Evolutionary conservation across 1,140 invertebrate genomes (phyloP), one percentile per base, ranked within the genome.

Genomic region (Sitodiplosis mosellana): DNA sequence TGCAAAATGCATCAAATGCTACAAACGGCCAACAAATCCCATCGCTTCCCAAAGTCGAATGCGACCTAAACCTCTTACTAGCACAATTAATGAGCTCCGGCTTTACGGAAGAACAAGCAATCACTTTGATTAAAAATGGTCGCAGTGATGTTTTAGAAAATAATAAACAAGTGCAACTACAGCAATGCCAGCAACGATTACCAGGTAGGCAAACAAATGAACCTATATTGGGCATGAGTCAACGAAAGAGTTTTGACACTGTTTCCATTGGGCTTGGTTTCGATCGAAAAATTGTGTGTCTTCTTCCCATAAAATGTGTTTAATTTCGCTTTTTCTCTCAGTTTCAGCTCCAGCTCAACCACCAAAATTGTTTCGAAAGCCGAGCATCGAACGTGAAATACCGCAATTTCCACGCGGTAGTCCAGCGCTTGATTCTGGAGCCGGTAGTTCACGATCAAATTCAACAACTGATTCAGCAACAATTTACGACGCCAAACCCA

Each of bases 371-470:
- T 87, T 81, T 52, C 74, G 86, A 45, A 89, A 89, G 60, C 82
- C 86, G 14, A 88, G 84, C 63, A 73, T 90, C 49, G 87, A 93
- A 63, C 69, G 82, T 37, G 83, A 87, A 58, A 61, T 81, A 17
- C 52, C 60, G 6, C 79, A 83, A 46, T 63, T 59, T 49, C 41
- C 60, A 41, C 72, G 85, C 46, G 80, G 81, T 8, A 88, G 85
- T 64, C 87, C 87, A 1, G 86, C 83, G 1, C 68, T 89, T 38
- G 87, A 90, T 53, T 88, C 83, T 40, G 83, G 83, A 7, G 84
- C 83, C 14, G 85, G 82, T 15, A 89, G 85, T 59, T 87, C 86
- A 10, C 71, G 88, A 20, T 91, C 87, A 0, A 87, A 92, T 58
- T 89, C 84, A 66, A 87, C 87, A 1, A 27, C 27, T 3, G 27